phyloP scores from a whole-genome alignment of 2,113 vertebrate genomes.

The Halichoerus grypus region DNA sequence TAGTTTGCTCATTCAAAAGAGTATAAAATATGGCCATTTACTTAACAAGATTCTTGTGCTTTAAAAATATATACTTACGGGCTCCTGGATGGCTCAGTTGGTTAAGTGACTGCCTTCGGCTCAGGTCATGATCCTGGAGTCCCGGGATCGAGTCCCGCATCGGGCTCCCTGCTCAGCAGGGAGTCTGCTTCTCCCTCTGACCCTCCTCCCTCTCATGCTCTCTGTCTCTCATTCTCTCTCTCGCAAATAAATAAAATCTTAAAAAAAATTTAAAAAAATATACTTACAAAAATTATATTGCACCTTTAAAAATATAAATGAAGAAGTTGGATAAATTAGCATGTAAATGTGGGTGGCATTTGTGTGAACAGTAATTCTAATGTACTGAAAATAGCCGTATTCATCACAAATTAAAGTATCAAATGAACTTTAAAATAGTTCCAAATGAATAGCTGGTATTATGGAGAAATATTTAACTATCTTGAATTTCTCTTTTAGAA shows the following conservation, averaged over 20 bases:
- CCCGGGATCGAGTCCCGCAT: too few species aligned
- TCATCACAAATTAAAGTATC: slow-evolving; percentile 55
- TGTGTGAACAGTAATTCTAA: slow-evolving; percentile 23
- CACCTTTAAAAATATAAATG: slow-evolving; percentile 31
- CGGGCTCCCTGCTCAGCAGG: too few species aligned
- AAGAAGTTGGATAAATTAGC: slow-evolving; percentile 7
- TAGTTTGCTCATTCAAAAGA: slow-evolving; percentile 23
- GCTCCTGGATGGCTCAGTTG: too few species aligned
- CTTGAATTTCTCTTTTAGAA: slow-evolving; percentile 10
- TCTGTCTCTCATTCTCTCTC: too few species aligned
- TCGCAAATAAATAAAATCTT: too few species aligned
- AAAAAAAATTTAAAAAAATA: not conserved
- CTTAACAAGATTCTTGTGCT: not conserved
- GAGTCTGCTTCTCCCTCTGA: too few species aligned
- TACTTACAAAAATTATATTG: not conserved
- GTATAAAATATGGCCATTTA: not conserved
- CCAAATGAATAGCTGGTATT: slow-evolving; percentile 24
- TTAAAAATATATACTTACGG: not conserved
- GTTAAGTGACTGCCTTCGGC: too few species aligned
- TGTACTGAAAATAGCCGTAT: slow-evolving; percentile 46
- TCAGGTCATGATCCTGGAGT: too few species aligned
- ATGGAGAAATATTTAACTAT: slow-evolving; percentile 22
- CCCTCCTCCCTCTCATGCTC: too few species aligned
- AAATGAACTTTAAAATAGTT: slow-evolving; percentile 54
- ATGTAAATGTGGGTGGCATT: not conserved